phyloP scores from a whole-genome alignment of 2,888 invertebrate species.

The Xanthostigma xanthostigma region DNA sequence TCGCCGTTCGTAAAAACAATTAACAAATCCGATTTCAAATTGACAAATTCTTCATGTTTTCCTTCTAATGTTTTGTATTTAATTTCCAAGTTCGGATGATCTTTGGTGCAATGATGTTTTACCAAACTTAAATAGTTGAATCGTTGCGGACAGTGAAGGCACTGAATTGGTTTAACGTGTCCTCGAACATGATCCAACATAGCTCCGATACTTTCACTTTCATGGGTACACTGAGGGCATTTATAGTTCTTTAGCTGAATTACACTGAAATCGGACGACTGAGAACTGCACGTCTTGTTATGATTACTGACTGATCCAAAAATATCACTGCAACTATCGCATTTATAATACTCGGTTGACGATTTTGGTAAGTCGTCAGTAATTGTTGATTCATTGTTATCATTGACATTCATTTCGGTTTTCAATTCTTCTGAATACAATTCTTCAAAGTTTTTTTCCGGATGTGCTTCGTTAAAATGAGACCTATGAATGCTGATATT shows the following conservation, averaged over 20 bases:
- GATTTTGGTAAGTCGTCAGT: too few relatives aligned
- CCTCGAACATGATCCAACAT: slow-evolving; percentile 28
- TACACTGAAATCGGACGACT: too few relatives aligned
- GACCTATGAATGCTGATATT: slow-evolving; percentile 15
- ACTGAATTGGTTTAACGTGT: slow-evolving; percentile 29
- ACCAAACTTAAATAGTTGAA: slow-evolving; percentile 21
- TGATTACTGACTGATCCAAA: too few relatives aligned
- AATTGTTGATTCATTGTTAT: too few relatives aligned
- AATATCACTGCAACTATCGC: too few relatives aligned
- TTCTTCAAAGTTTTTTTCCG: slow-evolving; percentile 17
- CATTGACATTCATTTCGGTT: slow-evolving; percentile 6
- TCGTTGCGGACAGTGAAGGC: slow-evolving; percentile 25
- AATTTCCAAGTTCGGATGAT: slow-evolving; percentile 21
- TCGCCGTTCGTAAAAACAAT: too few relatives aligned
- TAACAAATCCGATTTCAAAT: background rate
- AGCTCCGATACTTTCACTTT: slow-evolving; percentile 17
- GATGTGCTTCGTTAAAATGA: slow-evolving; percentile 19
- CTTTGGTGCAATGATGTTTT: slow-evolving; percentile 19
- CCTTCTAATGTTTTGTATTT: slow-evolving; percentile 15
- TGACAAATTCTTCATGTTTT: slow-evolving; percentile 4
- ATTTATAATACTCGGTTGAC: too few relatives aligned
- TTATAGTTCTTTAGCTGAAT: slow-evolving; percentile 18
- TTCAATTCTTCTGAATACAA: slow-evolving; percentile 16
- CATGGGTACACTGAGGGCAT: slow-evolving; percentile 28
- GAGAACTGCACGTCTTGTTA: too few relatives aligned